These are phyloP conservation scores for Cecidostiba fungosa DNA, from an alignment of 2,888 invertebrate genomes.

Conservation along the genomic window DNA sequence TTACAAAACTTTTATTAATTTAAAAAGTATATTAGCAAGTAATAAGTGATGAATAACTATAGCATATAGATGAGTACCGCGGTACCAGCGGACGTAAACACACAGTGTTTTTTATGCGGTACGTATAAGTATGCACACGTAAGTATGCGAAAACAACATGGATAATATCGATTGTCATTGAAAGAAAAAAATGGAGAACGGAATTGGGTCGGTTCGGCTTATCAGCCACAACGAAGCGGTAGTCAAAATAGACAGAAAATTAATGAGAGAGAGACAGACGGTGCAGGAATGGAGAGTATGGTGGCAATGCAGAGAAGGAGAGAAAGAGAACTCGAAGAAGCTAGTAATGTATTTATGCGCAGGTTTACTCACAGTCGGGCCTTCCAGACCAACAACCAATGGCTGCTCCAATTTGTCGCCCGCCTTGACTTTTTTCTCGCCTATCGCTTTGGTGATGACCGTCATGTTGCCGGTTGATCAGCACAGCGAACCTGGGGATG, in stretches of 20 bases:
- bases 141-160: not conserved
- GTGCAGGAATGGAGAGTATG: not conserved
- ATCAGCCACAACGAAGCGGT: slow-evolving; percentile 9
- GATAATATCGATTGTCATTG: slow-evolving; percentile 30
- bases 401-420: slow-evolving; percentile 85
- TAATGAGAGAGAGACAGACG: not conserved
- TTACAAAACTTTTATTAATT: too few species aligned
- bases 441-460: slow-evolving; percentile 88
- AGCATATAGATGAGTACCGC: not conserved
- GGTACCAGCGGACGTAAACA: not conserved
- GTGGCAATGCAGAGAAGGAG: not conserved
- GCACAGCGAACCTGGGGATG: not conserved
- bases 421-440: slow-evolving; percentile 84
- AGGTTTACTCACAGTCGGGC: slow-evolving; percentile 76
- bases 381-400: slow-evolving; percentile 82
- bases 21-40: too few species aligned
- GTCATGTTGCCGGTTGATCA: slow-evolving; percentile 83
- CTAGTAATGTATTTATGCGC: not conserved
- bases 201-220: slow-evolving; percentile 37
- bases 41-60: not conserved
- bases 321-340: not conserved
- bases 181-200: not conserved
- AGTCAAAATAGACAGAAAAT: not conserved
- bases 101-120: not conserved
- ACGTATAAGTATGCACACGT: not conserved